These are phyloP conservation scores for Temnopleurus reevesii DNA, from an alignment of 53 echinoderm and acorn worm genomes.

Conservation along the genomic window DNA sequence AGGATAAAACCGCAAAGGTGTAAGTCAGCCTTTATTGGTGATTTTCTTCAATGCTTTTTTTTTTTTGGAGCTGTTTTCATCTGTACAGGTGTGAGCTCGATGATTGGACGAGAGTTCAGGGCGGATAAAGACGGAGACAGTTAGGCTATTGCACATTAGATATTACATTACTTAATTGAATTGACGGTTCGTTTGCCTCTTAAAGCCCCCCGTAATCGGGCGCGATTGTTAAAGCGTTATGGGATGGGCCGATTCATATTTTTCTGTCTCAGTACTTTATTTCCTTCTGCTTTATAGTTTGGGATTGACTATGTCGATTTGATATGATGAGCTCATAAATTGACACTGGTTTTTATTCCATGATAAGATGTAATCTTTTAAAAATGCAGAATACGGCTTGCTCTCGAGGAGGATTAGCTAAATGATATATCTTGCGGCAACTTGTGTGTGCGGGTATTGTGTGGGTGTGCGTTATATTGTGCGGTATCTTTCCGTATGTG, in stretches of 20 bases:
- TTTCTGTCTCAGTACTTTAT: neutral
- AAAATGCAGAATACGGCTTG: neutral
- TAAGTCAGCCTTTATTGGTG: too few relatives aligned
- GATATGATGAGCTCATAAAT: slow-evolving; percentile 28
- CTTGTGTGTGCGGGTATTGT: neutral
- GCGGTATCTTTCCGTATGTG: neutral
- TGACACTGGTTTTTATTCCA: neutral
- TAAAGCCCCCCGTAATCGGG: slow-evolving; percentile 24
- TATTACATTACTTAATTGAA: slow-evolving; percentile 52
- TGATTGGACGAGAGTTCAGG: neutral
- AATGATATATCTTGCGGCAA: neutral
- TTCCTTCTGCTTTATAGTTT: neutral
- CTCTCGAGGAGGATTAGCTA: neutral
- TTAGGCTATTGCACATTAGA: slow-evolving; percentile 4
- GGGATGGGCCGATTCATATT: neutral
- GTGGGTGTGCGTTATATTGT: neutral
- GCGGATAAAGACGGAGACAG: neutral
- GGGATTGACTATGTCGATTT: neutral
- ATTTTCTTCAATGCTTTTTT: neutral
- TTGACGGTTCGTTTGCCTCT: slow-evolving; percentile 28
- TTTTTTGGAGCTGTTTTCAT: neutral
- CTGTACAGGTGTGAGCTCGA: neutral
- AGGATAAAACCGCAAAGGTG: too few relatives aligned
- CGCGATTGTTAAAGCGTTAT: neutral
- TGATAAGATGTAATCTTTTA: neutral